Conservation (phyloP, 1,140 invertebrate genomes). For the Scaptomyza pallida region DNA sequence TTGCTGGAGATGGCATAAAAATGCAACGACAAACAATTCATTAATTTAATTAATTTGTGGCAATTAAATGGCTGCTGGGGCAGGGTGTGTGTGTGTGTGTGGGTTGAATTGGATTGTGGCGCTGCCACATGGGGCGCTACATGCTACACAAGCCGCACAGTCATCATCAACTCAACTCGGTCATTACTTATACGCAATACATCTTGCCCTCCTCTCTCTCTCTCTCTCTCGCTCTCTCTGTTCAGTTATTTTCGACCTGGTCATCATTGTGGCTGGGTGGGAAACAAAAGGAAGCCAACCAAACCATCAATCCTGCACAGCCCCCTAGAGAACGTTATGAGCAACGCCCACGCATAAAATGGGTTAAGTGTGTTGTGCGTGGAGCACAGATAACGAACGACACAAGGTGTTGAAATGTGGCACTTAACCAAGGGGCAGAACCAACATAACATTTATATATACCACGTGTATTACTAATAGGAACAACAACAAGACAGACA, state of each 20-base stretch:
- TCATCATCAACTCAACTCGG: conserved; percentile 67
- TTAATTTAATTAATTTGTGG: conserved; percentile 81
- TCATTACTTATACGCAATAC: conserved; percentile 54
- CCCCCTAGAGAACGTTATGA: conserved; percentile 31
- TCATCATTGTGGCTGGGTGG: conserved; percentile 19
- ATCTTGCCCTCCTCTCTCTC: not conserved
- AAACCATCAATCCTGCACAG: conserved; percentile 29
- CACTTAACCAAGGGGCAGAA: conserved; percentile 22
- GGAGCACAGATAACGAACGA: conserved; percentile 27
- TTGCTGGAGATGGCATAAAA: conserved; percentile 42
- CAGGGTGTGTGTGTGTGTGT: not conserved
- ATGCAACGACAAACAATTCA: conserved; percentile 74
- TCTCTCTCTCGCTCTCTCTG: not conserved
- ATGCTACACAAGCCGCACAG: conserved; percentile 45
- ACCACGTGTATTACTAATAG: conserved; percentile 6
- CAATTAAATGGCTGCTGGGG: conserved; percentile 61
- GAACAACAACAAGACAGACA: conserved; percentile 11
- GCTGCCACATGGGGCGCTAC: conserved; percentile 31
- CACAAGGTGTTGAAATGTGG: conserved; percentile 44
- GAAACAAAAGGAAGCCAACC: conserved; percentile 8
- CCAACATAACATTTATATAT: conserved; percentile 34
- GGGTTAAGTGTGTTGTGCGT: conserved; percentile 35
- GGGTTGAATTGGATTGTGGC: not conserved
- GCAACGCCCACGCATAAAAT: conserved; percentile 28
- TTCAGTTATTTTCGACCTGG: conserved; percentile 3